Base-by-base conservation (phyloP, 2,797 vertebrate genomes). In the Sebastes variabilis region DNA sequence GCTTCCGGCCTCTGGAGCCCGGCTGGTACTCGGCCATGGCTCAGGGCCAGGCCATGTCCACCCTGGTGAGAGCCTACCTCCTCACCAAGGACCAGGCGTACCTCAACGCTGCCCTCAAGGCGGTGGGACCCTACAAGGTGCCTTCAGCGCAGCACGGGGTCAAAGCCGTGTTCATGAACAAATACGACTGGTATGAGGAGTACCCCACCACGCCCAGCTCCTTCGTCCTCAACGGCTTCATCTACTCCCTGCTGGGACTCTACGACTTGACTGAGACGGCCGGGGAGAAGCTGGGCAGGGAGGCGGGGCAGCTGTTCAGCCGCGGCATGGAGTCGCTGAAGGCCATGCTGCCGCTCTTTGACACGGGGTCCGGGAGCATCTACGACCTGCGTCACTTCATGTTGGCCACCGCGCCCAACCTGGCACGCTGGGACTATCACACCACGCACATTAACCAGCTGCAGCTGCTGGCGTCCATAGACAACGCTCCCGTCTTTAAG, bases 1-100 rank as follows among this genome's bases (percentile, higher is more conserved):
- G 98, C 16, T 99, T 99, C 89, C 96, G 91, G 29, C 94, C 98
- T 1, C 83, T 99, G 89, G 99, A 99, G 42, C 98, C 98, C 0
- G 99, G 98, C 67, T 99, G 98, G 99, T 99, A 99, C 93, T 99
- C 98, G 0, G 98, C 98, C 88, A 99, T 99, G 99, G 98, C 99
- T 1, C 99, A 99, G 64, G 99, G 99, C 14, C 99, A 99, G 91
- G 99, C 97, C 87, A 99, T 99, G 92, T 99, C 98, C 13, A 99
- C 98, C 0, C 89, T 99, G 85, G 98, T 99, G 80, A 92, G 98
- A 80, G 98, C 98, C 2, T 99, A 98, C 90, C 95, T 97, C n/a
- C 92, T 99, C 82, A 99, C 98, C 6, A 98, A 96, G 92, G 97
- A 99, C 66, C 96, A 96, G 32, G 8, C 59, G 0, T 99, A 97